Base-by-base conservation (phyloP, 2,797 vertebrate genomes). In the Aphelocoma californica region DNA sequence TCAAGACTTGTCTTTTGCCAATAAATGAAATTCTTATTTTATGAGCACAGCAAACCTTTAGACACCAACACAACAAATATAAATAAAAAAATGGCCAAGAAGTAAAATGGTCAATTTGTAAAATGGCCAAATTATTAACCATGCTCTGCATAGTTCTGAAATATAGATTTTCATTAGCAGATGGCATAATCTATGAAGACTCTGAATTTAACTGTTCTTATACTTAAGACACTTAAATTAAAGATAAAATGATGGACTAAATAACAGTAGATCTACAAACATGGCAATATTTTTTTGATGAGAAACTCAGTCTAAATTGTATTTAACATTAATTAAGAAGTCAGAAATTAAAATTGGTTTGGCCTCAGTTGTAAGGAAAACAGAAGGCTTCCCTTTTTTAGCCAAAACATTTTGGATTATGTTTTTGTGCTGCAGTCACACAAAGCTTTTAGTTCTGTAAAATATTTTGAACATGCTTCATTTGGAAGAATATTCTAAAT, bases 311-410 rank as follows among this genome's bases (percentile, higher is more conserved):
- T 36, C 42, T 93, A 70, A 74, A 62, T 57, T 82, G 67, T 85
- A 77, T 72, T 95, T 96, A 92, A 88, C 57, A 66, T 73, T 92
- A 94, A 96, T 97, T 91, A 96, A 95, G 70, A 81, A 92, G 67
- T 79, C 81, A 94, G 77, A 92, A 96, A 94, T 90, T 89, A 81
- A 95, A 96, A 95, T 86, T 86, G 45, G 23, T 88, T 96, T 96
- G 96, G 96, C 89, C 42, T 88, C 51, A 42, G 38, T 72, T 92
- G 47, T 40, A 95, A 95, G 54, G 32, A 89, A 93, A 95, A 94
- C 90, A 96, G 94, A 95, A 88, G 91, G 82, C 72, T 93, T 93
- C 67, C 42, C 48, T 91, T 95, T 44, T 90, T 90, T 69, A 86
- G 81, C 94, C 94, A 95, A 93, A 87, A 83, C 20, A 86, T 85